Base-by-base conservation (phyloP, 2,113 vertebrate genomes). In the Gopherus evgoodei region DNA sequence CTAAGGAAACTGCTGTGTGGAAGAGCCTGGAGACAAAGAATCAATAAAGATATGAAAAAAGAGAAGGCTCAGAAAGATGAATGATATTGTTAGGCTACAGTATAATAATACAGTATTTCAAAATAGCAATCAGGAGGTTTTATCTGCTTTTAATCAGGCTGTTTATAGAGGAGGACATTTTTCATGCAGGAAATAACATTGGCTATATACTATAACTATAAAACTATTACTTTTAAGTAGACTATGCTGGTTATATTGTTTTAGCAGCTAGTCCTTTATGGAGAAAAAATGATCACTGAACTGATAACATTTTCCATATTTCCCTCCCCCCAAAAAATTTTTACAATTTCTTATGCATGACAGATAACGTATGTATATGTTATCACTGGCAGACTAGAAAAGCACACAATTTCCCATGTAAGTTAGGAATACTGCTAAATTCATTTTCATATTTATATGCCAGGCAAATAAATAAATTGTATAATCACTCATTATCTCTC, bases 401-500 rank as follows among this genome's bases (percentile, higher is more conserved):
- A 72, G n/a, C 65, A 72, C n/a, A 94, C 31, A 81, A 75, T 81
- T 86, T 88, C n/a, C 12, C 49, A 19, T 27, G 22, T 81, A 91
- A 97, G 97, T 1, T 92, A 27, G 29, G 86, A 87, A 90, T 93
- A 7, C 27, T 69, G 49, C 90, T 38, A 97, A 93, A 95, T 90
- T 93, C 79, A 52, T 93, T 93, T 94, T 89, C 92, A 5, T 88
- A 54, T 56, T 95, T 96, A 86, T 65, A 72, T 93, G 90, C 91
- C 82, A 88, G 90, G 88, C 80, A 95, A 96, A 95, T 87, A 97
- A 96, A 96, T 79, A 97, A 91, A 91, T 96, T 87, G 93, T 90
- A 89, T 54, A 57, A 52, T 93, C 89, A 75, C 81, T 97, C 95
- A 97, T 97, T 96, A 94, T 97, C 96, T 96, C 87, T 96, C 29